phyloP scores from a whole-genome alignment of 2,113 vertebrate species.

The Bubo scandiacus region DNA sequence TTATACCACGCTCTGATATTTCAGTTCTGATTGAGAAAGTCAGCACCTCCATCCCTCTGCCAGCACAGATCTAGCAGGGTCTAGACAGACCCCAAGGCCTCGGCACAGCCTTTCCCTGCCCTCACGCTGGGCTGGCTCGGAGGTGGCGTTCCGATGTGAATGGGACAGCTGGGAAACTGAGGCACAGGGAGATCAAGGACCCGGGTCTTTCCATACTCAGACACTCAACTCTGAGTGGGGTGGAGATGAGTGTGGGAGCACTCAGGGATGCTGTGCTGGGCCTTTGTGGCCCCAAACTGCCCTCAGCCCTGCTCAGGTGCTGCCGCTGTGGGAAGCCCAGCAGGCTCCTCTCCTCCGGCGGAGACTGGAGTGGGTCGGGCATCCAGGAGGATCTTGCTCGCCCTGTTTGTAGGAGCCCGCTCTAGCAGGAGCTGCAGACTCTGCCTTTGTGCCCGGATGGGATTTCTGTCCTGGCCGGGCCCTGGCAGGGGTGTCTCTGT shows the following conservation, averaged over 20 bases:
- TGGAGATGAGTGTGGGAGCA: background rate
- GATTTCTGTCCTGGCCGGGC: background rate
- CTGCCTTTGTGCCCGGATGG: background rate
- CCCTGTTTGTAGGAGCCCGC: background rate
- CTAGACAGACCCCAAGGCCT: background rate
- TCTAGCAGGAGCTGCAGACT: background rate
- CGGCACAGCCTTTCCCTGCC: background rate
- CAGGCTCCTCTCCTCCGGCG: background rate
- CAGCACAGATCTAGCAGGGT: background rate
- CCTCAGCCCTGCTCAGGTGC: background rate
- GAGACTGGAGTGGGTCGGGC: accelerated
- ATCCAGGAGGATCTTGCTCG: background rate
- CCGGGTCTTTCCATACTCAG: background rate
- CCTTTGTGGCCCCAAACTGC: background rate
- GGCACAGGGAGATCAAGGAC: background rate
- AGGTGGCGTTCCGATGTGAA: accelerated
- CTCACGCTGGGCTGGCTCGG: background rate
- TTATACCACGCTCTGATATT: background rate
- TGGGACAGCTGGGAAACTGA: background rate
- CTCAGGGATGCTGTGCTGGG: background rate
- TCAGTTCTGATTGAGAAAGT: background rate
- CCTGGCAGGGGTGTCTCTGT: background rate
- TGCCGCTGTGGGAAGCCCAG: background rate
- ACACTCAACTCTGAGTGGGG: background rate
- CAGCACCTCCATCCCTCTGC: accelerated